Conservation (phyloP, 1,140 invertebrate genomes). For the Drosophila elegans region DNA sequence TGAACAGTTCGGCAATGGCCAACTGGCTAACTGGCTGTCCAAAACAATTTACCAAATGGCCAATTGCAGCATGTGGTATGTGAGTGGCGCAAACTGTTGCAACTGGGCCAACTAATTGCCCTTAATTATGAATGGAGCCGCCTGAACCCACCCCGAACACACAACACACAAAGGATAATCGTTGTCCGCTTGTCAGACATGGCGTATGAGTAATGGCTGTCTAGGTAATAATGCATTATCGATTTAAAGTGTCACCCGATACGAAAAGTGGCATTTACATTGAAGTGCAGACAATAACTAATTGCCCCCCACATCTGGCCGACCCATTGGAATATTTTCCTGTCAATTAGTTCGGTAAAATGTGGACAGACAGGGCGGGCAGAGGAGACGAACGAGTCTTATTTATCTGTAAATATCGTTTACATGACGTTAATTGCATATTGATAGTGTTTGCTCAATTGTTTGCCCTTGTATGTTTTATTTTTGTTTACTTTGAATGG, state of each 20-base stretch:
- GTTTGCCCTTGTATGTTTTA: constrained; percentile 34
- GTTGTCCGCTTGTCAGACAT: constrained; percentile 31
- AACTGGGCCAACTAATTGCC: constrained; percentile 60
- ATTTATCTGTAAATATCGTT: constrained; percentile 59
- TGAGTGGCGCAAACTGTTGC: constrained; percentile 60
- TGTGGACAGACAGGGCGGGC: constrained; percentile 10
- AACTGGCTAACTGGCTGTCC: neutral
- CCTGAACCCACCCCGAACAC: neutral
- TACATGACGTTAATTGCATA: constrained; percentile 73
- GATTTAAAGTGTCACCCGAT: constrained; percentile 60
- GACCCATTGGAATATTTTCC: constrained; percentile 37
- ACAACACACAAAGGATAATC: constrained; percentile 20
- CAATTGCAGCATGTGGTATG: constrained; percentile 34
- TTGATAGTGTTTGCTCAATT: constrained; percentile 76
- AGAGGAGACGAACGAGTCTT: constrained; percentile 1
- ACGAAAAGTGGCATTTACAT: constrained; percentile 50
- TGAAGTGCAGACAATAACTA: constrained; percentile 65
- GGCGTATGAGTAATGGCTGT: constrained; percentile 61
- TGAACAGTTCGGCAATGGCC: constrained; percentile 3
- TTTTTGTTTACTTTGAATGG: constrained; percentile 48
- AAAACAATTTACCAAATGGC: constrained; percentile 47
- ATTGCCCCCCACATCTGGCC: constrained; percentile 37
- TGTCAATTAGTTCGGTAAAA: constrained; percentile 62
- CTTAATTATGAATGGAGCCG: constrained; percentile 58
- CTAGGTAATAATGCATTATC: constrained; percentile 67